Conservation (phyloP, 2,888 invertebrate genomes). For the Leptopilina myrica region DNA sequence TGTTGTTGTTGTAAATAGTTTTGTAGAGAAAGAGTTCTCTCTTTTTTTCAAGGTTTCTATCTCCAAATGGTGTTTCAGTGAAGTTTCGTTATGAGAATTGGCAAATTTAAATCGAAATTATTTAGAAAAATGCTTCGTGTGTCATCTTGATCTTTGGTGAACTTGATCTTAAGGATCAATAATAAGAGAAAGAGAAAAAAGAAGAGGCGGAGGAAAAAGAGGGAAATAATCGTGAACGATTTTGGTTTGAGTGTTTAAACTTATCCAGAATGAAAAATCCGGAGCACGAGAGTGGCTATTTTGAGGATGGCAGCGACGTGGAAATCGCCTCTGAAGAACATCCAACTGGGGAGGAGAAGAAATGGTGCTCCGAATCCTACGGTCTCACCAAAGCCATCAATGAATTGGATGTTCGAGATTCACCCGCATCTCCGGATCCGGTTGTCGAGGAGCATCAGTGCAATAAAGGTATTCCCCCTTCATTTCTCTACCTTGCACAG, state of each 20-base stretch:
- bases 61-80: background rate
- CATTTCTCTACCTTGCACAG: constrained; percentile 38
- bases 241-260: background rate
- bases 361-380: constrained; percentile 59
- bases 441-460: constrained; percentile 50
- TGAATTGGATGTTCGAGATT: constrained; percentile 66
- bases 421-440: constrained; percentile 66
- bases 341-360: constrained; percentile 49
- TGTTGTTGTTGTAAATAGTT: no score
- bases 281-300: constrained; percentile 90
- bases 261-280: constrained; percentile 78
- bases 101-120: constrained; percentile 28
- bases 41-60: background rate
- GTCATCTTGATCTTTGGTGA: constrained; percentile 27
- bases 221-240: background rate
- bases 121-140: constrained; percentile 5
- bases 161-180: background rate
- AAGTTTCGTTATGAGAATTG: constrained; percentile 25
- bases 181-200: no score
- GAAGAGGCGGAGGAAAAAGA: no score
- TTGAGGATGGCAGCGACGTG: constrained; percentile 79
- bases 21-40: no score
- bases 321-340: constrained; percentile 63
- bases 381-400: constrained; percentile 65
- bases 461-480: constrained; percentile 56